A percentile compares a stretch with the other conserved stretches of the same genome.
Conservation (phyloP, 2,113 vertebrate genomes). For the Podarcis muralis region DNA sequence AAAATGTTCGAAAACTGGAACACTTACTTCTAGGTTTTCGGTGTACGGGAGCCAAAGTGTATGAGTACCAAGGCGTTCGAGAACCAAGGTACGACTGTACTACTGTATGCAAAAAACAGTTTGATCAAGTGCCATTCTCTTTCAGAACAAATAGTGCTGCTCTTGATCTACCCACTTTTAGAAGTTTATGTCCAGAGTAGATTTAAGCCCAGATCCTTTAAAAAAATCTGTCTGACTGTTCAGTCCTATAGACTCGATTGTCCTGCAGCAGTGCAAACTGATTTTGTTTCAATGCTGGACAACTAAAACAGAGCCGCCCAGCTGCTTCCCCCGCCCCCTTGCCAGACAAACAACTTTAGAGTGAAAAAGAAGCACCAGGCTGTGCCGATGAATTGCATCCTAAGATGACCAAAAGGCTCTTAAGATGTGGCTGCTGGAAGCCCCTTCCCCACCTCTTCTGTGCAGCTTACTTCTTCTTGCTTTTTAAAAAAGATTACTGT, state of each 20-base stretch:
- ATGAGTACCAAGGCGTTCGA: no score
- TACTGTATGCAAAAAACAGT: constrained; percentile 7
- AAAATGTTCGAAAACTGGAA: no score
- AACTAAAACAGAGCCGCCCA: neutral
- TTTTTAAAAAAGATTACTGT: neutral
- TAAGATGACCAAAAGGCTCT: neutral
- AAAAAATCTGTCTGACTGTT: neutral
- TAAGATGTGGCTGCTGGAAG: neutral
- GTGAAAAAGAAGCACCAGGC: neutral
- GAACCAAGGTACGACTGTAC: no score
- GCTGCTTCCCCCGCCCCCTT: neutral
- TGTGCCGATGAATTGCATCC: neutral
- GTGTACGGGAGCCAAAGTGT: accelerated
- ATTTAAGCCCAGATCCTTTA: neutral
- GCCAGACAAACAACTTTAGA: neutral
- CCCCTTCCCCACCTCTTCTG: neutral
- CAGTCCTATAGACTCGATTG: neutral
- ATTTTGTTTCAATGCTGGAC: neutral
- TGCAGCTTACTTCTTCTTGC: neutral
- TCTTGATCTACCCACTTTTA: neutral
- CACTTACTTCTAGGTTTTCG: no score
- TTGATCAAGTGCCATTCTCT: constrained; percentile 39
- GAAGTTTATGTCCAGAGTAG: neutral
- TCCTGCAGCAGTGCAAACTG: neutral
- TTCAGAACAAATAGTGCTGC: neutral